Conservation (phyloP, 2,797 vertebrate species). For the Poecilia velifera region DNA sequence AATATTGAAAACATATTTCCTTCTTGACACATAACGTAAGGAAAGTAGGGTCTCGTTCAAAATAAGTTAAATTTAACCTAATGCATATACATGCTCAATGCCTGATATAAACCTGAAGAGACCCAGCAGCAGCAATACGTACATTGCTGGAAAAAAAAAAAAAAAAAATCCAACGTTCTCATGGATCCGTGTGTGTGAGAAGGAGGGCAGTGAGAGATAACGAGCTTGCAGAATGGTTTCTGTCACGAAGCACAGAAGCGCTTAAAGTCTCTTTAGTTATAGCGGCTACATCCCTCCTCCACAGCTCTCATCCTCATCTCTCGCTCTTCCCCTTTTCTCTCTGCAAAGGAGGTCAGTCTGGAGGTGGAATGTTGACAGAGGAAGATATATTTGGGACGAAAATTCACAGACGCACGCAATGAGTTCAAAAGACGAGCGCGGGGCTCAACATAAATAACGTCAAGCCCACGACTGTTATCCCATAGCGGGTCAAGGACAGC, state of each 20-base stretch:
- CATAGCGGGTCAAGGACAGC: conserved; percentile 48
- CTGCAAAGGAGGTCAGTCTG: conserved; percentile 37
- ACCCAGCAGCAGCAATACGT: conserved; percentile 4
- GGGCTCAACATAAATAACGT: conserved; percentile 57
- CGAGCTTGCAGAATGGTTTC: conserved; percentile 53
- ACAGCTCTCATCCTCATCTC: conserved; percentile 23
- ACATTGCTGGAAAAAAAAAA: neutral
- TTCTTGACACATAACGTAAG: neutral
- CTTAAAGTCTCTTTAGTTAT: conserved; percentile 1
- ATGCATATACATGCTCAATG: neutral
- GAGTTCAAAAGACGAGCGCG: conserved; percentile 50
- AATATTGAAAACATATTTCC: neutral
- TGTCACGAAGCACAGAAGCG: conserved; percentile 42
- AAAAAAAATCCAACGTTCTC: conserved; percentile 17
- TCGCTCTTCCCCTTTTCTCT: conserved; percentile 23
- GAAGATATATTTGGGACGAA: conserved; percentile 58
- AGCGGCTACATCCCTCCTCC: conserved; percentile 27
- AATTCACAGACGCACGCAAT: conserved; percentile 49
- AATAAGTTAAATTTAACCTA: neutral
- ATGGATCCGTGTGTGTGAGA: conserved; percentile 35
- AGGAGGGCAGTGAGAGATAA: conserved; percentile 66
- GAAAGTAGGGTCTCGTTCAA: neutral
- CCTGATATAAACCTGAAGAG: conserved; percentile 1
- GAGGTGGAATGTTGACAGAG: conserved; percentile 72
- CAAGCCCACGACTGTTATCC: conserved; percentile 30